phyloP scores from a whole-genome alignment of 2,797 vertebrate species.

The Microchirus variegatus region DNA sequence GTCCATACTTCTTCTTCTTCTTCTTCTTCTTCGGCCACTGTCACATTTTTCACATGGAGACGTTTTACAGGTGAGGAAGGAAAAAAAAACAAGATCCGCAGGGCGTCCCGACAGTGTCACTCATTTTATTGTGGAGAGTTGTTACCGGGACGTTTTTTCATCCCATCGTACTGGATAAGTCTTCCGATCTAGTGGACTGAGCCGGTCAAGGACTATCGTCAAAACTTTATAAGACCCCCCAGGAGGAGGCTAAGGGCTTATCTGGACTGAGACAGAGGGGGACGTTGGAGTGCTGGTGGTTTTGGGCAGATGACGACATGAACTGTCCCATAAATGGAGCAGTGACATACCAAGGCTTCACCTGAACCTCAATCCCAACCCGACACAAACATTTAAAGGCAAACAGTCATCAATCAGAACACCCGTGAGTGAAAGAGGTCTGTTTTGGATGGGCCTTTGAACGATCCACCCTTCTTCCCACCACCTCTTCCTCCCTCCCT shows the following conservation, averaged over 20 bases:
- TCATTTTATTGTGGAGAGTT: slow-evolving; percentile 36
- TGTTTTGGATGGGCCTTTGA: slow-evolving; percentile 39
- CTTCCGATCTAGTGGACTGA: slow-evolving; percentile 26
- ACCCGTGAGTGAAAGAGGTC: not conserved
- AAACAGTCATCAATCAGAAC: slow-evolving; percentile 6
- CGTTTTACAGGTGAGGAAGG: slow-evolving; percentile 51
- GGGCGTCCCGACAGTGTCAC: slow-evolving; percentile 24
- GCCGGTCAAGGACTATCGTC: slow-evolving; percentile 25
- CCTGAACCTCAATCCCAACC: slow-evolving; percentile 28
- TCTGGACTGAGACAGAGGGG: slow-evolving; percentile 27
- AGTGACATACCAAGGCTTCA: slow-evolving; percentile 38
- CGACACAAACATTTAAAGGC: slow-evolving; percentile 17
- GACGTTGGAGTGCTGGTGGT: slow-evolving; percentile 3
- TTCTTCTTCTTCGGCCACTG: slow-evolving; percentile 49
- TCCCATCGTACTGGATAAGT: slow-evolving; percentile 6
- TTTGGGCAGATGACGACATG: slow-evolving; percentile 43
- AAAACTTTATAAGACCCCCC: slow-evolving; percentile 58
- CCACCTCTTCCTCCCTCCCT: slow-evolving; percentile 19
- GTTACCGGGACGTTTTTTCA: slow-evolving; percentile 20
- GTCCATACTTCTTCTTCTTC: slow-evolving; percentile 50
- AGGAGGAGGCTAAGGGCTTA: slow-evolving; percentile 3
- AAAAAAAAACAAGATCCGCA: slow-evolving; percentile 30
- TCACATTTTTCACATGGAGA: slow-evolving; percentile 39
- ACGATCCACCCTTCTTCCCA: slow-evolving; percentile 36
- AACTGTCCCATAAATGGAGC: slow-evolving; percentile 25